Evolutionary conservation across 2,113 vertebrate species (phyloP).

Genomic region (Calidris pugnax): DNA sequence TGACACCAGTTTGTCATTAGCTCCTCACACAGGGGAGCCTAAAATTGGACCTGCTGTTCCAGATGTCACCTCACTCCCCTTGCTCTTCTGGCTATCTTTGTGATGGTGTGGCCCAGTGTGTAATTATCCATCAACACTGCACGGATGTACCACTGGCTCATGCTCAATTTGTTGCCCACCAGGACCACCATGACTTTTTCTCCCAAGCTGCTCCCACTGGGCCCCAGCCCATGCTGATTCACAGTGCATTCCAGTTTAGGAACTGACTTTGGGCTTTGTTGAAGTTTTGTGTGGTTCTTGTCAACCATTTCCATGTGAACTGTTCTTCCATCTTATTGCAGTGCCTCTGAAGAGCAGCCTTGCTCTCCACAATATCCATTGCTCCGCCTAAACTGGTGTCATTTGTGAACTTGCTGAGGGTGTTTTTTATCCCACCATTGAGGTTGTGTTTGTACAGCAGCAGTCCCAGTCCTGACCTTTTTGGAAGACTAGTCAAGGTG

Average conservation of each 20-base stretch:
- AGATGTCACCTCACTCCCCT: neutral
- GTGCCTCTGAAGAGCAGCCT: neutral
- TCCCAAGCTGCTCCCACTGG: neutral
- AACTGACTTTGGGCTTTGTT: neutral
- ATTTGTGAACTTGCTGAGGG: neutral
- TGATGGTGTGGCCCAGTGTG: no score
- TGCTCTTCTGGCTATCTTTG: neutral
- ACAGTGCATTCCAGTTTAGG: neutral
- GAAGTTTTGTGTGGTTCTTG: neutral
- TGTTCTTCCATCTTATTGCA: neutral
- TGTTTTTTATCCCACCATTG: neutral
- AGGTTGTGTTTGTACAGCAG: neutral
- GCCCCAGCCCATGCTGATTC: neutral
- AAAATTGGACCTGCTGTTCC: neutral
- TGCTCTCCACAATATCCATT: neutral
- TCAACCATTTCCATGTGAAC: neutral
- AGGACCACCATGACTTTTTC: neutral
- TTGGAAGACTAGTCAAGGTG: neutral
- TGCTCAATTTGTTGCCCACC: neutral
- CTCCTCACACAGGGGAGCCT: neutral
- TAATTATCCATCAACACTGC: neutral
- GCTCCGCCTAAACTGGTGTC: neutral
- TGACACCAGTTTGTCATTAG: neutral
- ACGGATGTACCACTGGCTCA: fast-evolving
- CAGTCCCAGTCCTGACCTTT: neutral